phyloP scores from a whole-genome alignment of 2,888 invertebrate species.

The Bugula neritina region DNA sequence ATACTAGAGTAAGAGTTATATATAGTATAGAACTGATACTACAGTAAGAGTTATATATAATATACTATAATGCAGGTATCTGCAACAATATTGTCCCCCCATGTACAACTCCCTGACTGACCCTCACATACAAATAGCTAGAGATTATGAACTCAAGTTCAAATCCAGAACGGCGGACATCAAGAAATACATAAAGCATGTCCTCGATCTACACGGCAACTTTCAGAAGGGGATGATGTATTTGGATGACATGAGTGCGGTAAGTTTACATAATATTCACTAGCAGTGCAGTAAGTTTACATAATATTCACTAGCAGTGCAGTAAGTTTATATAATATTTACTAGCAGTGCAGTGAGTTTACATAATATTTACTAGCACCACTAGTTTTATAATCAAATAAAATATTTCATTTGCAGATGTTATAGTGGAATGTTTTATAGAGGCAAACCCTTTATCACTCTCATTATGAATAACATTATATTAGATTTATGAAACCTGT shows the following conservation, averaged over 20 bases:
- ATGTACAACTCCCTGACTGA: conserved; percentile 5
- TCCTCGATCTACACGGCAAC: background rate
- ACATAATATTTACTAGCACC: background rate
- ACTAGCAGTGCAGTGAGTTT: background rate
- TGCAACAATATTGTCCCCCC: conserved; percentile 12
- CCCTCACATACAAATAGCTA: conserved; percentile 20
- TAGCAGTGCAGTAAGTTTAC: background rate
- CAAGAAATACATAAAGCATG: conserved; percentile 3
- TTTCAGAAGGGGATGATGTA: conserved; percentile 23
- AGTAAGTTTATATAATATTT: background rate
- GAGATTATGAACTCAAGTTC: conserved; percentile 14
- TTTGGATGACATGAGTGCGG: conserved; percentile 26
- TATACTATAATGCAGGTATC: conserved; percentile 12
- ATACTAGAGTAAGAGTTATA: conserved; percentile 5
- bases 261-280: background rate
- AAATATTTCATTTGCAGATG: too few relatives aligned
- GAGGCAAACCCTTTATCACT: too few relatives aligned
- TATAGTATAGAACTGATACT: conserved; percentile 1
- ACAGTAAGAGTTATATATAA: too few relatives aligned
- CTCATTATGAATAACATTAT: too few relatives aligned
- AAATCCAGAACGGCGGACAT: conserved; percentile 21
- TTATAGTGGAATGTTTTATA: too few relatives aligned
- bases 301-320: background rate
- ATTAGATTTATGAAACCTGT: too few relatives aligned
- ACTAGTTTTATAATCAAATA: too few relatives aligned